Base-by-base conservation (phyloP, 1,140 invertebrate species). In the Drosophila parvula region DNA sequence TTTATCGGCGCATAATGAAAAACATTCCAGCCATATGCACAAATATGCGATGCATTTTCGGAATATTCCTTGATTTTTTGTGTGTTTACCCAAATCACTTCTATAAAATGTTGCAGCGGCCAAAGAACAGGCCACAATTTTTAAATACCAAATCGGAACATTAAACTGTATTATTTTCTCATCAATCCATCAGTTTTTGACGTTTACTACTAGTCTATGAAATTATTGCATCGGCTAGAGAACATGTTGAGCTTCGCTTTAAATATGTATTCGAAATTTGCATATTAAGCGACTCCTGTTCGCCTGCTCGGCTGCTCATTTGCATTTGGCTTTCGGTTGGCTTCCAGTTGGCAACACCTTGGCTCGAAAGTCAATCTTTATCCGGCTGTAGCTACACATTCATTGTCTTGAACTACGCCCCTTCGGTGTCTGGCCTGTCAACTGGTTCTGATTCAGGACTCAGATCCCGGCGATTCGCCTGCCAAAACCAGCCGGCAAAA, bases 361-460 rank as follows among this genome's bases (percentile, higher is more conserved):
- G 68, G 50, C 41, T 44, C 27, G 45, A 71, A 73, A 79, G 75
- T 73, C 75, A 86, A 86, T 76, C 65, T 67, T 61, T 57, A 43
- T 48, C 50, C 58, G 55, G 60, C 58, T 78, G 58, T 41, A 74
- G 76, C 69, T 60, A 69, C 27, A 78, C 47, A 57, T 81, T 88
- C 67, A 79, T 70, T 79, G 65, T 70, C 63, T 74, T 76, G 71
- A 76, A 82, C 79, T 86, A 81, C 82, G 82, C 82, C 82, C 79
- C 79, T 86, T 86, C 70, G 83, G 78, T 88, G 83, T 86, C 62
- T 73, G 81, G 63, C 70, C 64, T 86, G 83, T 82, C 80, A 86
- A 82, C 76, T 74, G 76, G 63, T 68, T 63, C 74, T 59, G 57
- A 51, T 65, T 45, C 18, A 36, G 62, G 27, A 65, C 32, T 48